These are phyloP conservation scores for Philopotamus ludificatus DNA, from an alignment of 1,140 invertebrate genomes.

Conservation along the genomic window DNA sequence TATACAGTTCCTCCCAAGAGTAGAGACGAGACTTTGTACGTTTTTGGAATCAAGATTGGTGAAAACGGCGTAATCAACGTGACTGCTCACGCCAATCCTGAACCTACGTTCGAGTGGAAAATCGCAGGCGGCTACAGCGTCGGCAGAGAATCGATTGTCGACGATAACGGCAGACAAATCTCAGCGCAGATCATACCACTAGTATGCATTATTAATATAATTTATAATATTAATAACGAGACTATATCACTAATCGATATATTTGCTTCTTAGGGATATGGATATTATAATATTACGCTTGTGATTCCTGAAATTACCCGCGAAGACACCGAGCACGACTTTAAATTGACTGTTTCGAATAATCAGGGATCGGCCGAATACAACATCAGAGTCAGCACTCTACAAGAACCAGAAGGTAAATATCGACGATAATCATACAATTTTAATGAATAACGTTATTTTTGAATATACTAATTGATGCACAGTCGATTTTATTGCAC, in stretches of 20 bases:
- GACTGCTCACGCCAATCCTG: slow-evolving; percentile 67
- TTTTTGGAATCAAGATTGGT: slow-evolving; percentile 71
- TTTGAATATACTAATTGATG: slow-evolving; percentile 32
- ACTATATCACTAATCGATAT: too few relatives aligned
- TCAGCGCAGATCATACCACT: slow-evolving; percentile 50
- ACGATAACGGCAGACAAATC: background rate
- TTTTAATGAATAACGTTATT: background rate
- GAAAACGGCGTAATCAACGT: slow-evolving; percentile 66
- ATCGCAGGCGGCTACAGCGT: slow-evolving; percentile 53
- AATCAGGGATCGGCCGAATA: slow-evolving; percentile 64
- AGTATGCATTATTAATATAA: slow-evolving; percentile 46
- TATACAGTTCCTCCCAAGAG: slow-evolving; percentile 63
- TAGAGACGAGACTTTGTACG: slow-evolving; percentile 56
- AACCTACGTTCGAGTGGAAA: slow-evolving; percentile 63
- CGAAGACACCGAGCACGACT: slow-evolving; percentile 71
- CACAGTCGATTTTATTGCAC: slow-evolving; percentile 35
- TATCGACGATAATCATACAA: slow-evolving; percentile 16
- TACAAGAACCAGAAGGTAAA: slow-evolving; percentile 67
- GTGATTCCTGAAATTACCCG: slow-evolving; percentile 67
- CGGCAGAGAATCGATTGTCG: too few relatives aligned
- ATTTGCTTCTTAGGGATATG: slow-evolving; percentile 56
- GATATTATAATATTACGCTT: slow-evolving; percentile 65
- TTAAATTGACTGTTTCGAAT: slow-evolving; percentile 65
- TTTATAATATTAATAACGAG: background rate
- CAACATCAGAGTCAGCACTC: slow-evolving; percentile 66